A percentile compares a stretch with the other conserved stretches of the same genome.
phyloP scores from a whole-genome alignment of 2,888 invertebrate genomes.

The Lycophotia porphyrea region DNA sequence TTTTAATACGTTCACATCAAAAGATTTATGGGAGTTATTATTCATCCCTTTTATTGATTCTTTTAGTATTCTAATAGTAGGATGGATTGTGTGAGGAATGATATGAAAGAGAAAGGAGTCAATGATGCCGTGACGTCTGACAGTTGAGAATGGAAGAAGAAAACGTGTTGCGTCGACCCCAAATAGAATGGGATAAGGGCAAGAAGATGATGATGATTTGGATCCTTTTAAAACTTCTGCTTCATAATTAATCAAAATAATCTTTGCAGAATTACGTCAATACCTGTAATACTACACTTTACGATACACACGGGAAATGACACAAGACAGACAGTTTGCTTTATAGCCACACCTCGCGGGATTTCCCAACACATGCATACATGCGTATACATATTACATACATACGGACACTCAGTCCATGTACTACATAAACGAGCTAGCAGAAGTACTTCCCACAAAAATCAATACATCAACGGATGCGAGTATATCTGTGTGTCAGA shows the following conservation, averaged over 20 bases:
- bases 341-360: not conserved
- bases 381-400: not conserved
- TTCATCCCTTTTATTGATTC: constrained; percentile 12
- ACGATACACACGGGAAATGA: constrained; percentile 12
- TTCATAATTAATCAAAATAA: too few relatives aligned
- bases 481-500: constrained; percentile 36
- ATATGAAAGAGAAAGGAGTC: too few relatives aligned
- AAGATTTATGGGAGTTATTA: constrained; percentile 17
- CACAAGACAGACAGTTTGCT: not conserved
- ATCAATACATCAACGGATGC: constrained; percentile 55
- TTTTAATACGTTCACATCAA: constrained; percentile 14
- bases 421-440: constrained; percentile 6
- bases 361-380: constrained; percentile 1
- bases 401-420: not conserved
- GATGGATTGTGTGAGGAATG: too few relatives aligned
- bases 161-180: too few relatives aligned
- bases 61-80: too few relatives aligned
- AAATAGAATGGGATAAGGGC: too few relatives aligned
- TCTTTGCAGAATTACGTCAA: not conserved
- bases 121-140: too few relatives aligned
- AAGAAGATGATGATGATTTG: too few relatives aligned
- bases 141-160: too few relatives aligned
- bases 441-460: constrained; percentile 30
- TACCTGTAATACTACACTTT: not conserved
- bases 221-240: too few relatives aligned